These are phyloP conservation scores for Amblyopsis hoosieri DNA, from an alignment of 2,797 vertebrate species.

Conservation along the genomic window DNA sequence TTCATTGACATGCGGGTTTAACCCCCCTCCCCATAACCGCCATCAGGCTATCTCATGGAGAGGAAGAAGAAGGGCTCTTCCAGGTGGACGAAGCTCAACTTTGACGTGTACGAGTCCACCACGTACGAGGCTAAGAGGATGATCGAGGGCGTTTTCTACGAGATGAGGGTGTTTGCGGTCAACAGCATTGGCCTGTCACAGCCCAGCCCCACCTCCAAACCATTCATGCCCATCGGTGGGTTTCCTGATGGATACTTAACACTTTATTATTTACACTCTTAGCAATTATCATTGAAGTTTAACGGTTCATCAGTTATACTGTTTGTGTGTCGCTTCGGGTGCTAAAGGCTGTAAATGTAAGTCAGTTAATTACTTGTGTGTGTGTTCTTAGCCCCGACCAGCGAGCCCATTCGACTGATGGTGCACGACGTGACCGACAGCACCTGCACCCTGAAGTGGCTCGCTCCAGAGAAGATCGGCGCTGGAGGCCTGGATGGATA, in stretches of 20 bases:
- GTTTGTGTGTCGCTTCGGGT: too few relatives aligned
- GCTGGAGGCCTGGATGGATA: constrained; percentile 91
- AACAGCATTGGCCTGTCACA: constrained; percentile 87
- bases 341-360: too few relatives aligned
- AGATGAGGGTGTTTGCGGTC: constrained; percentile 90
- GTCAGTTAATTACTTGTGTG: too few relatives aligned
- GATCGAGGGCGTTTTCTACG: constrained; percentile 90
- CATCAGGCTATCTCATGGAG: constrained; percentile 89
- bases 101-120: constrained; percentile 80
- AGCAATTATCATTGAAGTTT: too few relatives aligned
- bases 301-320: too few relatives aligned
- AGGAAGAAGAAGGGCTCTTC: constrained; percentile 92
- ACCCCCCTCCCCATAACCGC: not conserved
- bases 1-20: not conserved
- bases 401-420: constrained; percentile 81
- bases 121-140: constrained; percentile 88
- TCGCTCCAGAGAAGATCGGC: constrained; percentile 85
- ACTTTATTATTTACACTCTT: too few relatives aligned
- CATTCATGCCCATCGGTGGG: constrained; percentile 94
- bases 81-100: constrained; percentile 93
- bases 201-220: constrained; percentile 86
- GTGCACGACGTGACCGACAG: constrained; percentile 87
- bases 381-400: constrained; percentile 79
- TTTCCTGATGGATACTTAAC: not conserved
- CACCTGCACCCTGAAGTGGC: constrained; percentile 88